phyloP scores from a whole-genome alignment of 2,113 vertebrate genomes.

The Lagopus muta region DNA sequence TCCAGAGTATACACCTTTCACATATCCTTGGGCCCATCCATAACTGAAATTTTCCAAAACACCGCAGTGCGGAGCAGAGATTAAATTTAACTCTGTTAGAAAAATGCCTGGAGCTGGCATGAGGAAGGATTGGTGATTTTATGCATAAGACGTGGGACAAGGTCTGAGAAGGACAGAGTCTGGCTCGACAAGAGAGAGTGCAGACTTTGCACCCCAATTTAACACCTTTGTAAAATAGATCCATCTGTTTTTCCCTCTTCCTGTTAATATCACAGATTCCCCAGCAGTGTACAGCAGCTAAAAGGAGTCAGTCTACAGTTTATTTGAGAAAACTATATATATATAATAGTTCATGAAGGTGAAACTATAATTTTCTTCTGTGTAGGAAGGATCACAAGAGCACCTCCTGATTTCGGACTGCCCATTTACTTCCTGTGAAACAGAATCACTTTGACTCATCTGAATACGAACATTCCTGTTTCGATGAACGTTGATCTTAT shows the following conservation, averaged over 20 bases:
- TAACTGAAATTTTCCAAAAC: background rate
- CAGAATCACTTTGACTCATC: background rate
- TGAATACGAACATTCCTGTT: background rate
- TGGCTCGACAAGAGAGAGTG: background rate
- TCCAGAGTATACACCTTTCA: background rate
- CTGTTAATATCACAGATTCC: background rate
- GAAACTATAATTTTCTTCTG: background rate
- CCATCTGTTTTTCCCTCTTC: background rate
- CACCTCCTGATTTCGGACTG: background rate
- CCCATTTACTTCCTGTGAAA: background rate
- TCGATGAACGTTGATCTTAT: background rate
- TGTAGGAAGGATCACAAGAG: background rate
- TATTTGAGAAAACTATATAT: background rate
- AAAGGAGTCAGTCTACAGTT: background rate
- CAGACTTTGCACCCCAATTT: background rate
- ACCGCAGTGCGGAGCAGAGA: background rate
- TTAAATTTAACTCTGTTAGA: background rate
- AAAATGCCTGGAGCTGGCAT: background rate
- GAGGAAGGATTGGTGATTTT: background rate
- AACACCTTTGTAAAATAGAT: background rate
- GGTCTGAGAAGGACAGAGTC: background rate
- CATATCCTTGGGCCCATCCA: background rate
- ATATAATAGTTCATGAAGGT: background rate
- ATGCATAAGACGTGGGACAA: background rate
- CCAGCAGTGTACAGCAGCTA: rapidly evolving